Percentiles rank a stretch among this genome's conserved stretches.
Evolutionary conservation across 2,888 invertebrate species (phyloP).

Genomic region (Morinoia aosen): DNA sequence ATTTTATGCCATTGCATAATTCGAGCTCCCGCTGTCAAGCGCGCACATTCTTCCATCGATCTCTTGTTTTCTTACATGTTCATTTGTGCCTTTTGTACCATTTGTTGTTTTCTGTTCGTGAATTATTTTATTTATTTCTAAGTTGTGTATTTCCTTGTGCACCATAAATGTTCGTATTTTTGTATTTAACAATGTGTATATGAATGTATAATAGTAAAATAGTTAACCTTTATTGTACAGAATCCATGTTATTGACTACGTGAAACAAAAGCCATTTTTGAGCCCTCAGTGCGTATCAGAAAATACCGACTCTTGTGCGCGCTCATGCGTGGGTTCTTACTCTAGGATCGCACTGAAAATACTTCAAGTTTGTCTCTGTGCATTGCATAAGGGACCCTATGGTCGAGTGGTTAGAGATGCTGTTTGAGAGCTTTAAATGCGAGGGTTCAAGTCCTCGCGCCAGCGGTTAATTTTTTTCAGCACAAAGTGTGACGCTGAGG

Average conservation of each 20-base stretch:
- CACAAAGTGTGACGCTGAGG: neutral
- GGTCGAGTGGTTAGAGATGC: neutral
- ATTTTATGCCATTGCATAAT: neutral
- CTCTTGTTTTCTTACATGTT: neutral
- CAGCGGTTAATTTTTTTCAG: neutral
- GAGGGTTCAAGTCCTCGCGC: neutral
- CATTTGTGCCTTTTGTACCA: neutral
- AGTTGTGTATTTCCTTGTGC: neutral
- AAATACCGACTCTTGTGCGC: neutral
- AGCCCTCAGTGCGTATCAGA: neutral
- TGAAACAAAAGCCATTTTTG: neutral
- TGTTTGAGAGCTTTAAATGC: neutral
- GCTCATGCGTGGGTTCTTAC: neutral
- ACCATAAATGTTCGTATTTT: conserved; percentile 30
- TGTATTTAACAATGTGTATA: conserved; percentile 32
- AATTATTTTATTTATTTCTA: conserved; percentile 32
- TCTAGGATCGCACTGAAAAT: neutral
- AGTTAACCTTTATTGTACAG: conserved; percentile 28
- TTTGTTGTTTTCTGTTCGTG: neutral
- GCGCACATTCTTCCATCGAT: neutral
- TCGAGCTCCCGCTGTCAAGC: neutral
- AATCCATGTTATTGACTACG: neutral
- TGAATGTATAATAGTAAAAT: conserved; percentile 25
- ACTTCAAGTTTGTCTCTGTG: too few relatives aligned
- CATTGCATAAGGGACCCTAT: neutral